Percentiles rank a stretch among this genome's conserved stretches.
phyloP scores from a whole-genome alignment of 2,797 vertebrate species.

The Chiroxiphia lanceolata region DNA sequence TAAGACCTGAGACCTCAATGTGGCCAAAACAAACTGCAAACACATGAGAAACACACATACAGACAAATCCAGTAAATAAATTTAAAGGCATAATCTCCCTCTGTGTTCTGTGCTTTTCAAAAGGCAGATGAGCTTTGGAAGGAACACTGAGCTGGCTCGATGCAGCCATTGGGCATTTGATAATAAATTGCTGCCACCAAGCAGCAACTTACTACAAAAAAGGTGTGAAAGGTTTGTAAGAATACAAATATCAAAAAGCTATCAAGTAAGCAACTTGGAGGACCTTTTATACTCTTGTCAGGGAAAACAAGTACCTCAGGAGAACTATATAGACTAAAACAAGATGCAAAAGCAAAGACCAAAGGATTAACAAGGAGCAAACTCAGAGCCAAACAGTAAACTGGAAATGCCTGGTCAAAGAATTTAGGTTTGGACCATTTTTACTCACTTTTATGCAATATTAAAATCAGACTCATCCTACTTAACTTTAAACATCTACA shows the following conservation, averaged over 20 bases:
- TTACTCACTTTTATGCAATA: neutral
- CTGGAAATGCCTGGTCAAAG: neutral
- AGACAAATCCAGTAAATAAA: neutral
- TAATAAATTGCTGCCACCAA: neutral
- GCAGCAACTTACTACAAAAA: neutral
- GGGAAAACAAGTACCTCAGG: neutral
- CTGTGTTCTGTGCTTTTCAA: neutral
- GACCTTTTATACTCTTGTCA: neutral
- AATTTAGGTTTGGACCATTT: neutral
- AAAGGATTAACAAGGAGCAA: neutral
- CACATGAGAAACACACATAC: fast-evolving
- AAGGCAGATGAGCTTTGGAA: neutral
- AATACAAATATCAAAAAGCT: neutral
- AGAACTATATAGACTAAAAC: neutral
- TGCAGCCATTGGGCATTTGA: neutral
- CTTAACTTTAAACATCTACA: neutral
- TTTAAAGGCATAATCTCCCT: neutral
- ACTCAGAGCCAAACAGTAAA: neutral
- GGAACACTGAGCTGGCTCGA: neutral
- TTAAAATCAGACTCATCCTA: neutral
- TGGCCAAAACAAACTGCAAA: neutral
- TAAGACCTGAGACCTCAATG: fast-evolving
- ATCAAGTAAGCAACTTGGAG: neutral
- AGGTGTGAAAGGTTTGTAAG: neutral
- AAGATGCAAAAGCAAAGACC: neutral